Conservation (phyloP, 2,797 vertebrate genomes). For the Sebastes taczanowskii region DNA sequence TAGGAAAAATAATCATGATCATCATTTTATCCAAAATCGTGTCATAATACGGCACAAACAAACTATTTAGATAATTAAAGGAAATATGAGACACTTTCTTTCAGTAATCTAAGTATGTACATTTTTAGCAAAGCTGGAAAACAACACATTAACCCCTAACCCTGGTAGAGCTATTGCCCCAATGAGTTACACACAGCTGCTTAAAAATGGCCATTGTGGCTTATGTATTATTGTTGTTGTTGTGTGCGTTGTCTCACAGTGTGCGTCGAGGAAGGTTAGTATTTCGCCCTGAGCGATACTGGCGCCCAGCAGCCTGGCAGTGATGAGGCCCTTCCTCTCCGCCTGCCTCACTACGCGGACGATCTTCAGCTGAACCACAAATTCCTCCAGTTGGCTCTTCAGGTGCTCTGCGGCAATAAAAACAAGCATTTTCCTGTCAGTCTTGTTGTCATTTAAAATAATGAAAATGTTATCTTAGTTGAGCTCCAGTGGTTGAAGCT, state of each 20-base stretch:
- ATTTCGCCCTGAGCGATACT: conserved; percentile 89
- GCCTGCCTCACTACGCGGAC: conserved; percentile 90
- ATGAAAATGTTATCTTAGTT: background rate
- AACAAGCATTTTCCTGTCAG: background rate
- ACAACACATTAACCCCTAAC: background rate
- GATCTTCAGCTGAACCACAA: conserved; percentile 87
- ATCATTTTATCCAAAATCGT: background rate
- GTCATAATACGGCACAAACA: background rate
- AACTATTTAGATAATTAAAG: background rate
- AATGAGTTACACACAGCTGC: background rate
- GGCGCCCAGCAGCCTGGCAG: conserved; percentile 92
- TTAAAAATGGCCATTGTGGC: background rate
- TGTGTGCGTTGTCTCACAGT: conserved; percentile 87
- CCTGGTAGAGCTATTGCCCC: background rate
- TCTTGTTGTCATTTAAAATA: background rate
- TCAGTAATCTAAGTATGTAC: background rate
- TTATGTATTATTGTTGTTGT: background rate
- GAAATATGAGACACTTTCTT: background rate
- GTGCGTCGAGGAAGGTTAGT: conserved; percentile 96
- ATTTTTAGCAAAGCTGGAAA: background rate
- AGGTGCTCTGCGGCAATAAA: conserved; percentile 84
- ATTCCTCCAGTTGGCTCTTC: conserved; percentile 85
- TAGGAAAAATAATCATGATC: background rate
- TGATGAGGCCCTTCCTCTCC: conserved; percentile 95
- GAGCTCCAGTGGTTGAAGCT: background rate